These are phyloP conservation scores for Papilio xuthus DNA, from an alignment of 1,140 invertebrate genomes.

Conservation along the genomic window DNA sequence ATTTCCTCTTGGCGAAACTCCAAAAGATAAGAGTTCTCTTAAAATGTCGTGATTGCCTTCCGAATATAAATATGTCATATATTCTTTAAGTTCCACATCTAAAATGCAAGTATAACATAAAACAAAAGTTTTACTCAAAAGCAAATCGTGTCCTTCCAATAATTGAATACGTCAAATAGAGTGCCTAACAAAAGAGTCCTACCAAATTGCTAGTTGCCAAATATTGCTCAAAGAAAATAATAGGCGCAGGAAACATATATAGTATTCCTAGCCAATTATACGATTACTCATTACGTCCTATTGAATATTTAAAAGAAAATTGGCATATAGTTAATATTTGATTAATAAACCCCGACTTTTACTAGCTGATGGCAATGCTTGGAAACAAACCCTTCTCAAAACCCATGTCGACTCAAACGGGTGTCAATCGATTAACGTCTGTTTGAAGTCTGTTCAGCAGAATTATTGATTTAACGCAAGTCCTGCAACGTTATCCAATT, in stretches of 20 bases:
- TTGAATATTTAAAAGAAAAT: not conserved
- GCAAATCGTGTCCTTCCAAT: not conserved
- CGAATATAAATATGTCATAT: constrained; percentile 30
- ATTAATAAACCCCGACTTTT: not conserved
- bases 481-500: not conserved
- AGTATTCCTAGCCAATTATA: not conserved
- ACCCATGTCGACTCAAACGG: not conserved
- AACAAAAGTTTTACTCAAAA: not conserved
- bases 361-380: not conserved
- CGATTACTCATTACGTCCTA: too few species aligned
- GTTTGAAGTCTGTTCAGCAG: not conserved
- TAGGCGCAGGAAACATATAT: not conserved
- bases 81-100: not conserved
- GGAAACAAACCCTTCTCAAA: not conserved
- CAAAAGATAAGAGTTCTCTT: constrained; percentile 33
- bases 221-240: not conserved
- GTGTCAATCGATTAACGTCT: constrained; percentile 6
- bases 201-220: not conserved
- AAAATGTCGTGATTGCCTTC: constrained; percentile 27
- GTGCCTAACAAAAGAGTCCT: not conserved
- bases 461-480: constrained; percentile 3
- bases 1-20: constrained; percentile 29
- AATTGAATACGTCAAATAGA: not conserved
- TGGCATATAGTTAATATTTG: not conserved
- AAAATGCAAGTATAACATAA: not conserved